phyloP scores from a whole-genome alignment of 2,888 invertebrate species.

The Amblyjoppa fuscipennis region DNA sequence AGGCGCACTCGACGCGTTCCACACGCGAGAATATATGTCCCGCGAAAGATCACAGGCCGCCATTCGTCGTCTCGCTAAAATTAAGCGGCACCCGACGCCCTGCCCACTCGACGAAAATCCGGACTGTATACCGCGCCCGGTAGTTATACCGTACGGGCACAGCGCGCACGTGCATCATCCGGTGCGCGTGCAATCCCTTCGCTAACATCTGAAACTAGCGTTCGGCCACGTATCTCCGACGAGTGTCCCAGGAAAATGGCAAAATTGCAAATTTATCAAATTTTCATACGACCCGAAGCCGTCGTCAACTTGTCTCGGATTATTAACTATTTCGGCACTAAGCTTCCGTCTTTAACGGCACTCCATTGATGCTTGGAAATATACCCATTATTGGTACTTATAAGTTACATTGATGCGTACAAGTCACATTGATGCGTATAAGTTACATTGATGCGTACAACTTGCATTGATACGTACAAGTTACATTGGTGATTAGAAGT shows the following conservation, averaged over 20 bases:
- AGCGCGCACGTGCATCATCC: slow-evolving; percentile 18
- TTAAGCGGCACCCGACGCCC: slow-evolving; percentile 75
- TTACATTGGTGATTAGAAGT: no score
- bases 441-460: no score
- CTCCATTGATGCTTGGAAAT: background rate
- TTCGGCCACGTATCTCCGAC: slow-evolving; percentile 13
- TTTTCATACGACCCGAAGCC: slow-evolving; percentile 6
- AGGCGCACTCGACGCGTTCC: slow-evolving; percentile 77
- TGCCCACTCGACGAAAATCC: slow-evolving; percentile 65
- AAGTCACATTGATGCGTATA: no score
- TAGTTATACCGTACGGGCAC: background rate
- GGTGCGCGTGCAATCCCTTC: slow-evolving; percentile 4
- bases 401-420: no score
- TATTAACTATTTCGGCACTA: background rate
- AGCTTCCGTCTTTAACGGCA: background rate
- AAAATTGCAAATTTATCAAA: slow-evolving; percentile 16
- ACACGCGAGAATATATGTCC: slow-evolving; percentile 79
- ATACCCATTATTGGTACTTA: no score
- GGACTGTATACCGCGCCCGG: background rate
- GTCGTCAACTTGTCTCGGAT: background rate
- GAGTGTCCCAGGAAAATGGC: slow-evolving; percentile 12
- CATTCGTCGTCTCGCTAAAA: slow-evolving; percentile 81
- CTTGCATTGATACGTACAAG: no score
- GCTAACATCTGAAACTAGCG: background rate
- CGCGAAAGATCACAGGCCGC: slow-evolving; percentile 79